phyloP scores from a whole-genome alignment of 1,140 invertebrate species.

The Zaprionus taronus region DNA sequence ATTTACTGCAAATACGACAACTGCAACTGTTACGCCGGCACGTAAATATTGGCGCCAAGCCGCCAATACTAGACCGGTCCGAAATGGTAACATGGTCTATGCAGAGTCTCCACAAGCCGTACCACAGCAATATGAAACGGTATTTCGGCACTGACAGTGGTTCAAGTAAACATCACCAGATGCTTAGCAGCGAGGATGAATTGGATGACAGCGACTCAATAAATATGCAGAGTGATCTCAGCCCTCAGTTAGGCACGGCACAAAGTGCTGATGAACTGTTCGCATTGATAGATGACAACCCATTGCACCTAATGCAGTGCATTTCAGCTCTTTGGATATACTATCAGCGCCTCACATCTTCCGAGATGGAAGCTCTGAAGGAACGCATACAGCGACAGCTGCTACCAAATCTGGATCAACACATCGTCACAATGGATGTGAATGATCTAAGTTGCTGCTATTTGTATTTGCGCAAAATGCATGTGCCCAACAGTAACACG shows the following conservation, averaged over 20 bases:
- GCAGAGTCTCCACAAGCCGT: background rate
- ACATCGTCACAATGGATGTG: slow-evolving; percentile 45
- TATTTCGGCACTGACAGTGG: slow-evolving; percentile 4
- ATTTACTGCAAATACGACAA: slow-evolving; percentile 54
- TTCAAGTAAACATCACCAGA: background rate
- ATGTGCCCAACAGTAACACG: slow-evolving; percentile 48
- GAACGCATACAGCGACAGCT: slow-evolving; percentile 28
- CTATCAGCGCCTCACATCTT: slow-evolving; percentile 29
- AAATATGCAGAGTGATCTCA: background rate
- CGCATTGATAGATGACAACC: background rate
- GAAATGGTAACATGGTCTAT: background rate
- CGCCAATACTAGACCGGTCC: slow-evolving; percentile 14
- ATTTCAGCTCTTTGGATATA: slow-evolving; percentile 44
- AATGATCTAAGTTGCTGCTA: slow-evolving; percentile 68
- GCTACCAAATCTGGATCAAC: slow-evolving; percentile 30
- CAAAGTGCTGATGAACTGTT: slow-evolving; percentile 19
- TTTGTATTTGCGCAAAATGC: slow-evolving; percentile 71
- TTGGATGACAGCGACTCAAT: background rate
- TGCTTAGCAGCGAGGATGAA: slow-evolving; percentile 4
- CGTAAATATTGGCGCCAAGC: slow-evolving; percentile 43
- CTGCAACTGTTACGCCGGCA: slow-evolving; percentile 43
- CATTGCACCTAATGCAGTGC: slow-evolving; percentile 7
- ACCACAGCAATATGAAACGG: background rate
- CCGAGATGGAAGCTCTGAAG: slow-evolving; percentile 20
- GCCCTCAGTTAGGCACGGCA: background rate